Evolutionary conservation across 2,113 vertebrate species (phyloP), one percentile per base, ranked within the genome.

Genomic region (Rostratula benghalensis): DNA sequence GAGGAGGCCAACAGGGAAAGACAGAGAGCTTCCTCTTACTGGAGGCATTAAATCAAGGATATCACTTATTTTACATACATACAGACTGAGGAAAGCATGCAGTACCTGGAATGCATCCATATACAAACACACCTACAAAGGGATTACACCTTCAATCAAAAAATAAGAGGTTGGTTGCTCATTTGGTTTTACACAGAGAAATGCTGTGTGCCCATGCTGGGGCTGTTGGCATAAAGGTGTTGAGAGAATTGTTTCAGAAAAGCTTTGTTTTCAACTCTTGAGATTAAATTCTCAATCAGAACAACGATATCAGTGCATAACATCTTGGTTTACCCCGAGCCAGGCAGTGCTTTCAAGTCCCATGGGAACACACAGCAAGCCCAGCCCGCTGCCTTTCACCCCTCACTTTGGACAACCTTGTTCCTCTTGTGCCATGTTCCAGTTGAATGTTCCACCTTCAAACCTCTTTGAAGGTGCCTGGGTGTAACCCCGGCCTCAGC

Each of bases 361-460:
- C 10, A 5, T 2, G 19, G 56, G 13, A 13, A 12, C 35, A 9
- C 0, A 2, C n/a, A 27, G 28, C 45, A 19, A 82, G 39, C 51
- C 35, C 61, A 50, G 24, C 27, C 31, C 39, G 4, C 3, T 5
- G 24, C 50, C 53, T 53, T 10, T 51, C 78, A 31, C 65, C 53
- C 25, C 5, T 6, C 5, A 0, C 33, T 22, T 5, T 13, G 59
- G 59, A 35, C 78, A 30, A 0, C 0, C 17, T 0, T 1, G 2
- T 3, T 59, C 43, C 61, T 33, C 53, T 5, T 54, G 69, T 31
- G 28, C 19, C 35, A 1, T 7, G 8, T 70, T n/a, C 67, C 74
- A 24, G 1, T 21, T 41, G 18, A 43, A 73, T 16, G 39, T 39
- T 39, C 39, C 39, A 39, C 35, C 41, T 10, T 10, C 57, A 2